Evolutionary conservation across 2,888 invertebrate genomes (phyloP), one percentile per base, ranked within the genome.

Genomic region (Heliothis peltigera): DNA sequence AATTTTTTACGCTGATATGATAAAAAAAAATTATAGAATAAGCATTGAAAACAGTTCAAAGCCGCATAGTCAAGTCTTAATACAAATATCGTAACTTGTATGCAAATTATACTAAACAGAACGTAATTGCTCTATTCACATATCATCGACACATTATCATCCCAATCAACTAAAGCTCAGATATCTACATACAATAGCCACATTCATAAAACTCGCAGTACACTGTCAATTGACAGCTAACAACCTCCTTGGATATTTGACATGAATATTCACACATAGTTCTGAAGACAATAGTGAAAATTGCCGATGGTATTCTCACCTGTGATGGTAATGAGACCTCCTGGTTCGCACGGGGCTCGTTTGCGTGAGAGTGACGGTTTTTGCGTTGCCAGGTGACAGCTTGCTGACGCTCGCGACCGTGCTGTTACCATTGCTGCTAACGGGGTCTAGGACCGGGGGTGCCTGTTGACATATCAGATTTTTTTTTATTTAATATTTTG

Each of bases 261-360:
- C 44, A 75, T 64, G 19, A 58, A 75, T 64, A 64, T 70, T 64
- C 75, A 64, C 75, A 73, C 64, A 49, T 42, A n/a, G 43, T 53
- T 58, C 12, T 42, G 97, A 98, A 28, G 8, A 63, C 47, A 60
- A 56, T 65, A 46, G 57, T 42, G 42, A 63, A 61, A 49, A 63
- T 57, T 32, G 10, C 28, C n/a, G 32, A 28, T 55, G 54, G 21
- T 58, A 67, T 58, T 63, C 76, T 84, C 69, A 94, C 95, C 94
- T 92, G 80, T 94, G 94, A 85, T 95, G 94, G 78, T 95, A 95
- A 84, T 95, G 94, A 15, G 95, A 88, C 67, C 93, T 89, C 73
- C 95, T 89, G 1, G 94, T 92, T 52, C 95, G 89, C 63, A 95
- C 92, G 8, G 95, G 95, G 63, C 95, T 95, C 49, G 95, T 95